Evolutionary conservation across 2,797 vertebrate genomes (phyloP).

Genomic region (Harpagifer antarcticus): DNA sequence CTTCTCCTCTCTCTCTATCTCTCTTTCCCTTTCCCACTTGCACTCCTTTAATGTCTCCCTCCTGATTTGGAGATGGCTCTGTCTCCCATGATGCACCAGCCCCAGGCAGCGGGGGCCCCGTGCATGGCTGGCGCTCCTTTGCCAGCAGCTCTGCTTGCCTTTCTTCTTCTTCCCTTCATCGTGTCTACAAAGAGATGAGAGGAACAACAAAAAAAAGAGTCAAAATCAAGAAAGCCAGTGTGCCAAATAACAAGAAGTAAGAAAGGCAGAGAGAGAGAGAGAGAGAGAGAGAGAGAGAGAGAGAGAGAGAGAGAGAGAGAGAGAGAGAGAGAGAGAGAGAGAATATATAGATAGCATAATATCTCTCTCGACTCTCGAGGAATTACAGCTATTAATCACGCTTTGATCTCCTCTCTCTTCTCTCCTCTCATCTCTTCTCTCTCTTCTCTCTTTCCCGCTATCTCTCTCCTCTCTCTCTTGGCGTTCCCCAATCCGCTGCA

Average conservation of each 20-base stretch:
- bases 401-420: too few species aligned
- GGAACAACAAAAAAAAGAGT: slow-evolving; percentile 81
- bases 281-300: too few species aligned
- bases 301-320: too few species aligned
- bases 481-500: slow-evolving; percentile 66
- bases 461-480: too few species aligned
- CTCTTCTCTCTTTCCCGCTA: too few species aligned
- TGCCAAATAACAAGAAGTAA: slow-evolving; percentile 82
- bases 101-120: slow-evolving; percentile 84
- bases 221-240: slow-evolving; percentile 85
- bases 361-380: too few species aligned
- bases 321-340: too few species aligned
- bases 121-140: slow-evolving; percentile 82
- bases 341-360: too few species aligned
- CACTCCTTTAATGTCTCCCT: slow-evolving; percentile 85
- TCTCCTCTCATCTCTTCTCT: too few species aligned
- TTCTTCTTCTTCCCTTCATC: slow-evolving; percentile 86
- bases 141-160: slow-evolving; percentile 82
- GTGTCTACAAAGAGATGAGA: slow-evolving; percentile 92
- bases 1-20: slow-evolving; percentile 52
- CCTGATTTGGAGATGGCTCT: slow-evolving; percentile 86
- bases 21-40: slow-evolving; percentile 78
- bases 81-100: slow-evolving; percentile 85
- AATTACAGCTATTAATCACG: too few species aligned
- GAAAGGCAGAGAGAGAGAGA: slow-evolving; percentile 72